Base-by-base conservation (phyloP, 2,797 vertebrate species). In the Ceryle rudis region DNA sequence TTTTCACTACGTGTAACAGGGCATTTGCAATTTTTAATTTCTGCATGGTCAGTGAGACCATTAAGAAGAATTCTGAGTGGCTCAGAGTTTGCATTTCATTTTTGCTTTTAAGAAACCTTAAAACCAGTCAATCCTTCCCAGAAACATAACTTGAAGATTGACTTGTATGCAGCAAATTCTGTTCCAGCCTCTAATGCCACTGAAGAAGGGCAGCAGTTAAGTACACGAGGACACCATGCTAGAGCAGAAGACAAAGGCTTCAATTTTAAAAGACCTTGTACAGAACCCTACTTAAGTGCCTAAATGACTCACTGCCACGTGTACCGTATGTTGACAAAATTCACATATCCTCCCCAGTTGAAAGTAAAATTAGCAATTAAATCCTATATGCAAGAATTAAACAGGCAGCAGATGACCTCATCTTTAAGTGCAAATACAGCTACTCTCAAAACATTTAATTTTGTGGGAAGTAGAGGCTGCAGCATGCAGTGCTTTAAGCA, bases 171-270 rank as follows among this genome's bases (percentile, higher is more conserved):
- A 85, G 26, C 14, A 42, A 80, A 75, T 46, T 25, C 39, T 77
- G 29, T 31, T 88, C 19, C 42, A 88, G 67, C 31, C 28, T 35
- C 69, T 49, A 64, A 33, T 2, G 9, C 37, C 46, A n/a, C 46
- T 6, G 5, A 72, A 39, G 46, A 70, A 89, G 46, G 28, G 33
- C 70, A 93, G 26, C 46, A 60, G 46, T 39, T 57, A 31, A 47
- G 6, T 1, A 66, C 10, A 20, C 28, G 20, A 66, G 29, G 18
- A 44, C 28, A 55, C 2, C 0, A 1, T 22, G 14, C 52, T 54
- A 33, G 13, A 31, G 22, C 6, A 83, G 29, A 65, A 83, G 51
- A 69, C 18, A 80, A 86, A 79, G 46, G 46, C 54, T 84, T 54
- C 25, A 7, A 13, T 60, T 93, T 81, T 62, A 46, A 70, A 84